Evolutionary conservation across 2,797 vertebrate species (phyloP).

Genomic region (Hypotaenidia okinawae): DNA sequence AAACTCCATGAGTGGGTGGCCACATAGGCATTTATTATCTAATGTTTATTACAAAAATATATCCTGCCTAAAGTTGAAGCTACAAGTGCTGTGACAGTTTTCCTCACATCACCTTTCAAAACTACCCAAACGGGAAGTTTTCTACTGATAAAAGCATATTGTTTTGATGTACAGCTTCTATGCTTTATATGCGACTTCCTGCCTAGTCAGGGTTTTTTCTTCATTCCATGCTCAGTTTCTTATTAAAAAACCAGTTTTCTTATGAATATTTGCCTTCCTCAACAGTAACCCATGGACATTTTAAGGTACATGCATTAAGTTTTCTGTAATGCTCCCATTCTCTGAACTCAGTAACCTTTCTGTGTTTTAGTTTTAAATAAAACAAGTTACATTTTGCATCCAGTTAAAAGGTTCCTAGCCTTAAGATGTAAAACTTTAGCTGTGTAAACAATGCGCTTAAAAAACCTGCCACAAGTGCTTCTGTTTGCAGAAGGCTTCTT

Average conservation of each 20-base stretch:
- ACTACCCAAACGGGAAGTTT: neutral
- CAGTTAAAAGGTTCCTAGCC: neutral
- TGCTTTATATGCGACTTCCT: neutral
- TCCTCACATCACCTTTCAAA: neutral
- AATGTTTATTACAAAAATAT: neutral
- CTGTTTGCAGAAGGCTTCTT: neutral
- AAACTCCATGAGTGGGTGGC: rapidly evolving
- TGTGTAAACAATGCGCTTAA: neutral
- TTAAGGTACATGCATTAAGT: neutral
- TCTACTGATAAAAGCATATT: neutral
- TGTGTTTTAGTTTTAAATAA: neutral
- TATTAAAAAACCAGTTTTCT: neutral
- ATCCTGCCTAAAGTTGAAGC: neutral
- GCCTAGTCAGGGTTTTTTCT: neutral
- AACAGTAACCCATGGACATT: neutral
- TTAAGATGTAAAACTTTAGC: neutral
- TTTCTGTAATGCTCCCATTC: neutral
- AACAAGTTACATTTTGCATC: neutral
- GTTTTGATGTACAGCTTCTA: neutral
- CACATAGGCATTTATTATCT: neutral
- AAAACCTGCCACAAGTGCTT: rapidly evolving
- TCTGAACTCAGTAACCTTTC: neutral
- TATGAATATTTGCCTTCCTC: neutral
- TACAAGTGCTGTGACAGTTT: neutral
- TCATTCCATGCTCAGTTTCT: neutral